Conservation (phyloP, 2,888 invertebrate species). For the Argynnis bischoffii region DNA sequence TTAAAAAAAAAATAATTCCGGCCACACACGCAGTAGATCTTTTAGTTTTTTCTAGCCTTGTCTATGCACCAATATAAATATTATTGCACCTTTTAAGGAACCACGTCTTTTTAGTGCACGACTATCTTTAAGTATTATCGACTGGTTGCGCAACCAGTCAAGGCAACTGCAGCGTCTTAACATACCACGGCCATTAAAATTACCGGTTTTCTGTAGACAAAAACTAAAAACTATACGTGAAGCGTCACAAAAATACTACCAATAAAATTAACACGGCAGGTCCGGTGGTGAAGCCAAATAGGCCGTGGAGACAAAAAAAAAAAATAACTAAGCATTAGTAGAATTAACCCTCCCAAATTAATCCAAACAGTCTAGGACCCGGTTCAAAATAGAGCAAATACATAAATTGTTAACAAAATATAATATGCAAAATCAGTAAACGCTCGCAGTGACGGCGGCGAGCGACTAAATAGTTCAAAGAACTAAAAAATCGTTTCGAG, state of each 20-base stretch:
- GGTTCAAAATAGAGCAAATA: conserved; percentile 58
- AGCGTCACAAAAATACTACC: conserved; percentile 74
- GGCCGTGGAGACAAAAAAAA: conserved; percentile 4
- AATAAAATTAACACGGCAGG: conserved; percentile 35
- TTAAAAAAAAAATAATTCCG: not conserved
- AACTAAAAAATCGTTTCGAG: conserved; percentile 49
- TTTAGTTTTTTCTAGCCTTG: not conserved
- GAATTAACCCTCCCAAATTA: conserved; percentile 15
- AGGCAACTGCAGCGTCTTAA: conserved; percentile 27
- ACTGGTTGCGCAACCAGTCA: not conserved
- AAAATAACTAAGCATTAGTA: conserved; percentile 13
- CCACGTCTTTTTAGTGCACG: conserved; percentile 12
- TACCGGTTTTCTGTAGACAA: conserved; percentile 28
- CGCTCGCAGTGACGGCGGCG: conserved; percentile 26
- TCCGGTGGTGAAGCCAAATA: conserved; percentile 48
- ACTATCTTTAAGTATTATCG: conserved; percentile 5
- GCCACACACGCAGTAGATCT: not conserved
- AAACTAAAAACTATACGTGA: conserved; percentile 51
- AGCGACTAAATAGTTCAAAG: conserved; percentile 31
- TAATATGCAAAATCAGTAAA: conserved; percentile 68
- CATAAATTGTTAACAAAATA: conserved; percentile 77
- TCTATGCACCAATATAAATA: conserved; percentile 19
- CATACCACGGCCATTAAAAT: conserved; percentile 24
- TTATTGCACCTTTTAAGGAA: conserved; percentile 20
- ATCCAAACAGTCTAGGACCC: conserved; percentile 15